Evolutionary conservation across 2,888 invertebrate genomes (phyloP), one percentile per base, ranked within the genome.

Genomic region (Mimumesa dahlbomi): DNA sequence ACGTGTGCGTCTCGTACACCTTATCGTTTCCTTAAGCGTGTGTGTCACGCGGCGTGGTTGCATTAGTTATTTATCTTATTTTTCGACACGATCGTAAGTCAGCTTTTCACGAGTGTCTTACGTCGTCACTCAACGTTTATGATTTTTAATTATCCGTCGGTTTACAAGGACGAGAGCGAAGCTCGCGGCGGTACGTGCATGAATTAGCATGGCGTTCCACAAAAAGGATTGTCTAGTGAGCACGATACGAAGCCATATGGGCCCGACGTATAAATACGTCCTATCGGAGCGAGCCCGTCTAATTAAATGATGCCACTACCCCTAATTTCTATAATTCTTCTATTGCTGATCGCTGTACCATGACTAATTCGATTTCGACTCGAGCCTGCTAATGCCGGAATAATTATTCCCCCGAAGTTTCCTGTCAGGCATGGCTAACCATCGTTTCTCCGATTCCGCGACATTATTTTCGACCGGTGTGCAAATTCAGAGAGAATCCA

Each of bases 231-330:
- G 50, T 53, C 53, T 22, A 11, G 5, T 22, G 4, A 14, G 13
- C 13, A 2, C 14, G 3, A 19, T 2, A 4, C 11, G n/a, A 16
- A 46, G 58, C 43, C 70, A 74, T 77, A 74, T 70, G 62, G 38
- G 52, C 14, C 1, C 9, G n/a, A 11, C 11, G 36, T 16, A 21
- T 40, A 62, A 16, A 38, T 36, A 18, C 13, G 31, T 31, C 11
- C 54, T 31, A 64, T 40, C 34, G 38, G n/a, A 34, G 25, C 14
- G 9, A 11, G 7, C 25, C 72, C 63, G 73, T 57, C 68, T 77
- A 85, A 87, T 85, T 82, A 82, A 85, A 82, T 85, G 79, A 87
- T 77, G 73, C 79, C 81, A 76, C 79, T 68, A 81, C 62, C 84
- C 81, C 82, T 81, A 84, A 85, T 86, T 85, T 82, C 80, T 75